These are phyloP conservation scores for Rutilus rutilus DNA, from an alignment of 2,113 vertebrate species.

Conservation along the genomic window DNA sequence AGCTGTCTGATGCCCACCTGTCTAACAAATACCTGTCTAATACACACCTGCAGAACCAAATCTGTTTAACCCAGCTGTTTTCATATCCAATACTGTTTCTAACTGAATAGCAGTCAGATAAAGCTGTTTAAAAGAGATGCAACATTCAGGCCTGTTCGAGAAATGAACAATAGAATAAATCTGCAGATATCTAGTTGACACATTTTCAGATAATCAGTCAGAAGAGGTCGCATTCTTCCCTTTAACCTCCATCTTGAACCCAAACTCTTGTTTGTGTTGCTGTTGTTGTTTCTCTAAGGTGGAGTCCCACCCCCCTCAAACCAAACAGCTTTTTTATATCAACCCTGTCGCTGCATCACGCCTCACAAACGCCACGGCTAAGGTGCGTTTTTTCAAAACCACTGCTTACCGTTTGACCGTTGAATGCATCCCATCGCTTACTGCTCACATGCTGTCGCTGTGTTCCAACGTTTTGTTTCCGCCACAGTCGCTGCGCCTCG, in stretches of 20 bases:
- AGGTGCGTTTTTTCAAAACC: conserved; percentile 79
- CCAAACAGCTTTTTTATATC: conserved; percentile 87
- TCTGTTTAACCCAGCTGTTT: not conserved
- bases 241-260: conserved; percentile 68
- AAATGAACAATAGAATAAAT: not conserved
- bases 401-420: conserved; percentile 33
- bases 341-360: conserved; percentile 83
- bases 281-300: conserved; percentile 80
- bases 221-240: conserved; percentile 60
- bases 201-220: conserved; percentile 36
- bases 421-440: conserved; percentile 45
- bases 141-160: conserved; percentile 10
- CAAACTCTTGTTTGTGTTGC: conserved; percentile 75
- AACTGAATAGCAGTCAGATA: not conserved
- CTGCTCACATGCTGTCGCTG: conserved; percentile 61
- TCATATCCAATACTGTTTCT: not conserved
- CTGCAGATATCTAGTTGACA: not conserved
- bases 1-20: conserved; percentile 8
- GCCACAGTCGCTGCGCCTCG: conserved; percentile 45
- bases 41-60: conserved; percentile 11
- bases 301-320: conserved; percentile 83
- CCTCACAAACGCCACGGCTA: conserved; percentile 82
- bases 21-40: conserved; percentile 4
- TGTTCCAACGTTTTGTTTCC: conserved; percentile 39
- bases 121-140: conserved; percentile 27